Evolutionary conservation across 1,140 invertebrate species (phyloP).

Genomic region (Lordiphosa stackelbergi): DNA sequence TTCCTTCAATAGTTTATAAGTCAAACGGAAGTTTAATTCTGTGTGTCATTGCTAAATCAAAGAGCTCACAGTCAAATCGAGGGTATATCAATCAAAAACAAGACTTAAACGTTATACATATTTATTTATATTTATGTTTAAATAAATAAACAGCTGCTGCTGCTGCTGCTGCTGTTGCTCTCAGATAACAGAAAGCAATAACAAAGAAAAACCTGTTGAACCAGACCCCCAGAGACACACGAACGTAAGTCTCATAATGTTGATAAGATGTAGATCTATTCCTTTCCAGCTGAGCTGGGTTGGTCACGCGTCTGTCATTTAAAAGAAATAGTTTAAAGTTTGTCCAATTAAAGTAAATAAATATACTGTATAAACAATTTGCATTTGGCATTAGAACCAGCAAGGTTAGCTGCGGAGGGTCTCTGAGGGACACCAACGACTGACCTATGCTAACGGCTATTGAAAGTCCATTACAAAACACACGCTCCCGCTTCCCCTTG

Average conservation of each 20-base stretch:
- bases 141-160: slow-evolving; percentile 32
- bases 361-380: slow-evolving; percentile 3
- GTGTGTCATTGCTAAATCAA: too few species aligned
- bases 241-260: slow-evolving; percentile 21
- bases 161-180: slow-evolving; percentile 9
- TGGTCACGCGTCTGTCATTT: slow-evolving; percentile 5
- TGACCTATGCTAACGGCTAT: slow-evolving; percentile 64
- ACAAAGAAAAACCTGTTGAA: slow-evolving; percentile 52
- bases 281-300: slow-evolving; percentile 24
- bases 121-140: slow-evolving; percentile 1
- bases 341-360: background rate
- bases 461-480: slow-evolving; percentile 62
- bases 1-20: too few species aligned
- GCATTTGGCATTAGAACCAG: slow-evolving; percentile 49
- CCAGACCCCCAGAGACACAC: slow-evolving; percentile 44
- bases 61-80: too few species aligned
- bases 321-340: slow-evolving; percentile 5
- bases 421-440: slow-evolving; percentile 10
- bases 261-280: slow-evolving; percentile 8
- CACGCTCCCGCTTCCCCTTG: slow-evolving; percentile 12
- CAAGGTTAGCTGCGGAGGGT: slow-evolving; percentile 47
- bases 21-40: too few species aligned
- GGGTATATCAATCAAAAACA: too few species aligned
- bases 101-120: background rate
- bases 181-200: slow-evolving; percentile 19